Percentiles rank a stretch among this genome's conserved stretches.
These are phyloP conservation scores for Diplosoma virens DNA, from an alignment of 23 tunicate species.

Conservation along the genomic window DNA sequence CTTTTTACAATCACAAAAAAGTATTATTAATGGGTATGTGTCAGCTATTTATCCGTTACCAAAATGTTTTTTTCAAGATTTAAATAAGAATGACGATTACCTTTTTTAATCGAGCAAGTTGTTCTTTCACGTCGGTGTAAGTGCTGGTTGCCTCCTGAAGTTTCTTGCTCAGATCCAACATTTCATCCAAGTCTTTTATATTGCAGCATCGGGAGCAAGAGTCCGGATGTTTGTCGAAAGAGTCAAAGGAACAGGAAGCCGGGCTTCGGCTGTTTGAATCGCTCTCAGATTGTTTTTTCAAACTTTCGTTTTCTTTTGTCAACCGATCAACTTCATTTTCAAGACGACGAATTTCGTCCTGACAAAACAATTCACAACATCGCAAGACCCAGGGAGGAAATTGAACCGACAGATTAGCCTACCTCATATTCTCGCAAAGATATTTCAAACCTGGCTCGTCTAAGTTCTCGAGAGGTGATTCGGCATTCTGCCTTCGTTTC, in stretches of 20 bases:
- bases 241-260: background rate
- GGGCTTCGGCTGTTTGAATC: background rate
- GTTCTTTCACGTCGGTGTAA: slow-evolving; percentile 45
- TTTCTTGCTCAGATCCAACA: slow-evolving; percentile 45
- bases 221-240: too few relatives aligned
- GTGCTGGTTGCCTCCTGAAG: slow-evolving; percentile 70
- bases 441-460: slow-evolving; percentile 62
- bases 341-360: slow-evolving; percentile 53
- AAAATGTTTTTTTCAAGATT: background rate
- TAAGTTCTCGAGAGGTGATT: slow-evolving; percentile 28
- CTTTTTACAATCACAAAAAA: too few relatives aligned
- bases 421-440: slow-evolving; percentile 77
- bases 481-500: slow-evolving; percentile 5
- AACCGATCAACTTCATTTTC: slow-evolving; percentile 39
- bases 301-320: slow-evolving; percentile 27
- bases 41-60: too few relatives aligned
- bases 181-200: slow-evolving; percentile 33
- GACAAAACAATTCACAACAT: background rate
- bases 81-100: slow-evolving; percentile 20
- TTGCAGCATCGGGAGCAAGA: slow-evolving; percentile 22
- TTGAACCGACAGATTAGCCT: background rate
- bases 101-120: slow-evolving; percentile 30
- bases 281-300: slow-evolving; percentile 16
- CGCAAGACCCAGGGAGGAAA: background rate
- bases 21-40: too few relatives aligned